Evolutionary conservation across 2,888 invertebrate species (phyloP).

Genomic region (Hyles lineata): DNA sequence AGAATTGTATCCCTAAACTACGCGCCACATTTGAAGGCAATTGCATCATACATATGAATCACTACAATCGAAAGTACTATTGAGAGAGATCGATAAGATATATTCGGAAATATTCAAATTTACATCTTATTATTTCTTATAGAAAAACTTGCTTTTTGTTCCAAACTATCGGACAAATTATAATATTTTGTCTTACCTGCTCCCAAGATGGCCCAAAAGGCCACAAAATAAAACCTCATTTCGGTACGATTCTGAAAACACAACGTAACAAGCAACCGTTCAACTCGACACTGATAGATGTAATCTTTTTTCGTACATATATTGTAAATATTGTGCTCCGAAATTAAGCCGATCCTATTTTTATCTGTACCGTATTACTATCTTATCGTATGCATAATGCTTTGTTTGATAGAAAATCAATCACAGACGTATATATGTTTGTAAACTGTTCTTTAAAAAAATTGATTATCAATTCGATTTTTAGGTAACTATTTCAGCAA

Average conservation of each 20-base stretch:
- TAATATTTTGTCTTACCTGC: not conserved
- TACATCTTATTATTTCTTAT: too few relatives aligned
- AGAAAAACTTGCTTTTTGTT: too few relatives aligned
- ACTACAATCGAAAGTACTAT: too few relatives aligned
- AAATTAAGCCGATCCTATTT: slow-evolving; percentile 25
- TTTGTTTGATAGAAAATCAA: not conserved
- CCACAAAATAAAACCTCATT: not conserved
- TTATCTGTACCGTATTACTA: slow-evolving; percentile 32
- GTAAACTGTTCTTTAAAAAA: not conserved
- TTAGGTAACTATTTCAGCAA: too few relatives aligned
- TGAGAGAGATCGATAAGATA: too few relatives aligned
- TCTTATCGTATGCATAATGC: slow-evolving; percentile 27
- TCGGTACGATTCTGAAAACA: not conserved
- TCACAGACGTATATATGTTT: not conserved
- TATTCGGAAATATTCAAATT: too few relatives aligned
- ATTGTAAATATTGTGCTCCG: not conserved
- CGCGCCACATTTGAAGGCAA: too few relatives aligned
- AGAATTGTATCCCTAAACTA: too few relatives aligned
- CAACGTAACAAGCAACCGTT: not conserved
- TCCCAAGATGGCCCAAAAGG: not conserved
- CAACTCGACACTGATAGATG: not conserved
- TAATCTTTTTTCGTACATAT: not conserved
- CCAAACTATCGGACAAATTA: too few relatives aligned
- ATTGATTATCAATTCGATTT: too few relatives aligned
- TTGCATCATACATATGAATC: too few relatives aligned